phyloP scores from a whole-genome alignment of 1,140 invertebrate species.

The Neodiprion pinetum region DNA sequence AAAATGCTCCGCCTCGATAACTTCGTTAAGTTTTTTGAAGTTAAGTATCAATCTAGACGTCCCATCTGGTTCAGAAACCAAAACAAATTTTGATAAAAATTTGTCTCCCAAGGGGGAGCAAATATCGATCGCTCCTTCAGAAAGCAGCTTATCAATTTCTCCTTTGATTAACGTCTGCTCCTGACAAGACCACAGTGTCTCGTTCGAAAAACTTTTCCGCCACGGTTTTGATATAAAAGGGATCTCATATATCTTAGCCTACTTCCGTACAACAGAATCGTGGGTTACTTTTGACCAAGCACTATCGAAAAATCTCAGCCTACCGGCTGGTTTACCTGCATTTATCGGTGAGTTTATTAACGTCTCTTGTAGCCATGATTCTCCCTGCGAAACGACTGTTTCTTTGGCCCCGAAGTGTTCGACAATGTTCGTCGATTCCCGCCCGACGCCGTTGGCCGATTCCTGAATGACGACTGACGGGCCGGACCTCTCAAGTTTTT shows the following conservation, averaged over 20 bases:
- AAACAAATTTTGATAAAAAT: background rate
- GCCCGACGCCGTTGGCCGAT: conserved; percentile 11
- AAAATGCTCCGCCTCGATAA: conserved; percentile 31
- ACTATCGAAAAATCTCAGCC: background rate
- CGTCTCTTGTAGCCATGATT: background rate
- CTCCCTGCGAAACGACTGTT: conserved; percentile 3
- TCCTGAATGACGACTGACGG: background rate
- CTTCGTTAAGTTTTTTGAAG: conserved; percentile 39
- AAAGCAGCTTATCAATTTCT: conserved; percentile 22
- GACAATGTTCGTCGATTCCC: conserved; percentile 8
- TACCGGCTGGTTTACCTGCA: conserved; percentile 14
- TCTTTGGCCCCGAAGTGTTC: background rate
- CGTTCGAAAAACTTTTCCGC: background rate
- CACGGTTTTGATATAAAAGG: too few relatives aligned
- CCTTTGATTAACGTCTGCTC: conserved; percentile 15
- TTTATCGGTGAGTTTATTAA: conserved; percentile 2
- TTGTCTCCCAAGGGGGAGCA: conserved; percentile 10
- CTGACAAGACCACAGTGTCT: conserved; percentile 16
- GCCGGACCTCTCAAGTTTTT: conserved; percentile 16
- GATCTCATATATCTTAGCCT: too few relatives aligned
- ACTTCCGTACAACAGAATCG: too few relatives aligned
- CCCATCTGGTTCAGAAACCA: background rate
- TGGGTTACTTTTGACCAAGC: too few relatives aligned
- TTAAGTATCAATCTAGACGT: conserved; percentile 36
- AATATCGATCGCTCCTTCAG: conserved; percentile 21